Conservation (phyloP, 2,113 vertebrate genomes). For the Brienomyrus longianalis region DNA sequence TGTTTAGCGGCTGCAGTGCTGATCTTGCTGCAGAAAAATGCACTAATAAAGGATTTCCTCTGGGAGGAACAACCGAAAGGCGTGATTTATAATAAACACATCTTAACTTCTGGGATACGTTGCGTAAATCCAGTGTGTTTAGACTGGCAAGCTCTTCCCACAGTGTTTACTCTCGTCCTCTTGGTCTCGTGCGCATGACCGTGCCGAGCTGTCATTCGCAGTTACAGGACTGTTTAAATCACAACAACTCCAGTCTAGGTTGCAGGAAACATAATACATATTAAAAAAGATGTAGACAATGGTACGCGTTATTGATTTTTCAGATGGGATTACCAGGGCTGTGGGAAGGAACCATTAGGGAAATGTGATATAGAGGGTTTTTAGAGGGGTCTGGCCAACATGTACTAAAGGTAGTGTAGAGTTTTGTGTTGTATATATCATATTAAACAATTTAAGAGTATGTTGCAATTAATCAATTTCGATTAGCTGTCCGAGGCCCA, state of each 20-base stretch:
- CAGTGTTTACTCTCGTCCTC: conserved; percentile 19
- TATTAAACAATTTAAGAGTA: background rate
- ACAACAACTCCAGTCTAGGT: background rate
- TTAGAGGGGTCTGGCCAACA: background rate
- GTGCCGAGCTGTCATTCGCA: background rate
- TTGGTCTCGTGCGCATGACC: conserved; percentile 1
- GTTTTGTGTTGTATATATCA: background rate
- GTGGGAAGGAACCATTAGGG: background rate
- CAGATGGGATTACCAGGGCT: background rate
- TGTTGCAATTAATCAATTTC: background rate
- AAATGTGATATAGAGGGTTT: background rate
- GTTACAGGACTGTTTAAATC: background rate
- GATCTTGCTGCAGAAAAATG: background rate
- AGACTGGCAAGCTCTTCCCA: background rate
- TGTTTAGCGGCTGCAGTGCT: background rate
- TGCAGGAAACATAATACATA: background rate
- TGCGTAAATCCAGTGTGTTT: conserved; percentile 3
- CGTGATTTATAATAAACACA: conserved; percentile 21
- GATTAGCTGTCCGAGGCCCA: background rate
- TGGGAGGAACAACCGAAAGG: conserved; percentile 1
- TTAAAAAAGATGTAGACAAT: background rate
- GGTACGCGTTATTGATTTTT: background rate
- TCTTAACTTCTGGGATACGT: conserved; percentile 13
- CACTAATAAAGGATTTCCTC: background rate
- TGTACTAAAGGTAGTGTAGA: background rate